Conservation (phyloP, 92 coral and sea anemone genomes). For the Virgularia gustaviana region DNA sequence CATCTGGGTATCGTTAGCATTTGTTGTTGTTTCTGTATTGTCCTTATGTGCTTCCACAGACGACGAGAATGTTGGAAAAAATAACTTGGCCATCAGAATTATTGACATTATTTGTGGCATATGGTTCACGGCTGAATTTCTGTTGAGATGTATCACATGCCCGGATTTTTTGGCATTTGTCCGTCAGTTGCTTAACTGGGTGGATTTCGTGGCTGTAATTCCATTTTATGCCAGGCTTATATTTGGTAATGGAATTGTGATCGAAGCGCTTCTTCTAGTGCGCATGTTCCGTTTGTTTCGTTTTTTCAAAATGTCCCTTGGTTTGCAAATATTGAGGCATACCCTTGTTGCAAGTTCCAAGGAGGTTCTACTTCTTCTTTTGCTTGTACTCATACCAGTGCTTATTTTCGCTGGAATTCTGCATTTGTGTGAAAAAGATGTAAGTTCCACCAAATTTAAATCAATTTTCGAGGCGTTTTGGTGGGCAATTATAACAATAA, state of each 20-base stretch:
- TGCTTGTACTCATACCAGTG: slow-evolving; percentile 79
- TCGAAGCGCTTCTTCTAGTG: slow-evolving; percentile 67
- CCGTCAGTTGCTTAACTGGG: slow-evolving; percentile 77
- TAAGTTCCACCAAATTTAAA: slow-evolving; percentile 39
- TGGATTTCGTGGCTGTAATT: slow-evolving; percentile 84
- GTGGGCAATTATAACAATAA: slow-evolving; percentile 97
- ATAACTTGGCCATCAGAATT: slow-evolving; percentile 26
- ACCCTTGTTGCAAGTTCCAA: slow-evolving; percentile 91
- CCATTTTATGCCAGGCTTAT: slow-evolving; percentile 73
- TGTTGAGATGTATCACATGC: slow-evolving; percentile 63
- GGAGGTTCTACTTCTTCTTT: slow-evolving; percentile 68
- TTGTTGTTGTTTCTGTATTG: slow-evolving; percentile 78
- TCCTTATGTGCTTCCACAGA: slow-evolving; percentile 74
- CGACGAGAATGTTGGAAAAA: slow-evolving; percentile 37
- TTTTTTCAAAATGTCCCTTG: slow-evolving; percentile 84
- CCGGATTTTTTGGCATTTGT: slow-evolving; percentile 74
- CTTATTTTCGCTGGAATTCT: slow-evolving; percentile 84
- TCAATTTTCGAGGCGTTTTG: slow-evolving; percentile 89
- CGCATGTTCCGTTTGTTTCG: slow-evolving; percentile 79
- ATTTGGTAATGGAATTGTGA: slow-evolving; percentile 1
- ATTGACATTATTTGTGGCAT: slow-evolving; percentile 74
- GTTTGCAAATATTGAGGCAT: slow-evolving; percentile 91
- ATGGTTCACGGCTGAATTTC: slow-evolving; percentile 91
- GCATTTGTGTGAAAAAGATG: slow-evolving; percentile 59
- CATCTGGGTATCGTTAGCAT: slow-evolving; percentile 75